These are phyloP conservation scores for Acleris holmiana DNA, from an alignment of 2,888 invertebrate species.

Conservation along the genomic window DNA sequence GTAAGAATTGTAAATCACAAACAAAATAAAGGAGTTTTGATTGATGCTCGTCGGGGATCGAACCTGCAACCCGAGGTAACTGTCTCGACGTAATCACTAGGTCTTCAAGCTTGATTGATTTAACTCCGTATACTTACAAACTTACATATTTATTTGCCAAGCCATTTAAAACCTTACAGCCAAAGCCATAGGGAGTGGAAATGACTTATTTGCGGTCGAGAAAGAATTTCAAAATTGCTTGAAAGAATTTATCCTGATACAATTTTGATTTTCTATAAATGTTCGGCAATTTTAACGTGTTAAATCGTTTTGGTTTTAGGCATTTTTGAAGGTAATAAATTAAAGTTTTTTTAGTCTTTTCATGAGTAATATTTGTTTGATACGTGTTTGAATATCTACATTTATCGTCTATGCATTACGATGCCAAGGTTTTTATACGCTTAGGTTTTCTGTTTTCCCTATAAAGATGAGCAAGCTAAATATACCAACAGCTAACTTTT, in stretches of 20 bases:
- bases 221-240: constrained; percentile 40
- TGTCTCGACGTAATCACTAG: constrained; percentile 52
- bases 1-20: constrained; percentile 44
- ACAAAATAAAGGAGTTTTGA: constrained; percentile 66
- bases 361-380: background rate
- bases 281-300: constrained; percentile 27
- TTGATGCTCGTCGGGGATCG: constrained; percentile 63
- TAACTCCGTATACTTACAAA: constrained; percentile 41
- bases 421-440: no score
- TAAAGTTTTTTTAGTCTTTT: no score
- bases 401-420: background rate
- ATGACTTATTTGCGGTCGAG: constrained; percentile 28
- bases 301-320: constrained; percentile 20
- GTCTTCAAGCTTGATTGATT: constrained; percentile 52
- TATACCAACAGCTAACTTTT: no score
- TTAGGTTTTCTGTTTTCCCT: no score
- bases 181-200: constrained; percentile 5
- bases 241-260: constrained; percentile 30
- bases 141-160: constrained; percentile 19
- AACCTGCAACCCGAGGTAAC: constrained; percentile 52
- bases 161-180: constrained; percentile 33
- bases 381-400: background rate
- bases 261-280: constrained; percentile 42
- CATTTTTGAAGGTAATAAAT: constrained; percentile 7
- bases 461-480: no score